A percentile compares a stretch with the other conserved stretches of the same genome.
Conservation (phyloP, 1,140 invertebrate species). For the Ladona fulva region DNA sequence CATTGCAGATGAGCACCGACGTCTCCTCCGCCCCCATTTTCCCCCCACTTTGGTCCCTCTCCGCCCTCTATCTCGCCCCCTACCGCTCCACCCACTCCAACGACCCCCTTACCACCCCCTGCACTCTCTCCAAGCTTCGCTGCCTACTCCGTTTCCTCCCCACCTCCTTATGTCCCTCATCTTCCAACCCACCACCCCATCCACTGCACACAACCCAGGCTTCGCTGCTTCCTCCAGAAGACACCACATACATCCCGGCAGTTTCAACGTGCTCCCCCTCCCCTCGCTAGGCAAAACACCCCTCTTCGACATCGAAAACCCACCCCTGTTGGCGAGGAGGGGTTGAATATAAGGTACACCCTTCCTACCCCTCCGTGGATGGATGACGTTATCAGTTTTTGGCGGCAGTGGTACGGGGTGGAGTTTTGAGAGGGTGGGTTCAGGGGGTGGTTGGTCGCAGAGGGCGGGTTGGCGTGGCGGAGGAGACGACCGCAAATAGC, state of each 20-base stretch:
- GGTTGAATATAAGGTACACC: no score
- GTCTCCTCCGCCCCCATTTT: neutral
- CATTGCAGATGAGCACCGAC: neutral
- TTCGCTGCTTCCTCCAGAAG: neutral
- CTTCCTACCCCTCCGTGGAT: neutral
- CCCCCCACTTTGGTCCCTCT: neutral
- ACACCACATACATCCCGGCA: no score
- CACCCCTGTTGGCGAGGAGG: no score
- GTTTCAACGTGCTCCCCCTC: no score
- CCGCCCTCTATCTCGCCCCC: neutral
- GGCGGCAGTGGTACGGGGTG: neutral
- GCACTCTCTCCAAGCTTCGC: neutral
- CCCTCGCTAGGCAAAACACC: no score
- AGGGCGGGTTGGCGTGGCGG: neutral
- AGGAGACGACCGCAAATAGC: neutral
- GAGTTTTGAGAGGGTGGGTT: neutral
- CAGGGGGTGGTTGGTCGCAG: neutral
- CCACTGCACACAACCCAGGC: neutral
- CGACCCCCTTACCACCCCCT: neutral
- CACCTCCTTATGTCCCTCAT: neutral
- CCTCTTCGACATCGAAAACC: no score
- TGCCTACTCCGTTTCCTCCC: neutral
- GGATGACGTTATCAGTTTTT: conserved; percentile 3
- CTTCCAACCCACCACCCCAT: no score
- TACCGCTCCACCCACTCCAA: neutral